Conservation (phyloP, 2,888 invertebrate species). For the Ennomos erosarius region DNA sequence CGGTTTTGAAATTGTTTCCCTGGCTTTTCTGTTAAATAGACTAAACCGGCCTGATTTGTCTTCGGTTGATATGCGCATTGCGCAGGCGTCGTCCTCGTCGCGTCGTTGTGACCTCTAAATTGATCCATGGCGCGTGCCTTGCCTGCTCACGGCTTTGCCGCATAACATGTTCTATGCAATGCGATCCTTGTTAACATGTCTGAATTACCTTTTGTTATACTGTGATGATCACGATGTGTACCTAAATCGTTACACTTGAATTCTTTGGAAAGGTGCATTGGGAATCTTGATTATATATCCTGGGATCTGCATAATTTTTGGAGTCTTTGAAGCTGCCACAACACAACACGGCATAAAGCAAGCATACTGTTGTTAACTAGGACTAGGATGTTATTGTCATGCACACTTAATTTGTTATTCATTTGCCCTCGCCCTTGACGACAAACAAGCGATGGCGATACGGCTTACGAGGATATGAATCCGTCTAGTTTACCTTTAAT, state of each 20-base stretch:
- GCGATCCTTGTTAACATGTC: conserved; percentile 45
- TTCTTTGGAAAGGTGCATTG: too few species aligned
- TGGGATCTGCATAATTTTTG: background rate
- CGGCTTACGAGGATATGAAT: conserved; percentile 55
- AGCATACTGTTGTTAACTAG: conserved; percentile 9
- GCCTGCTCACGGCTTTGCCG: conserved; percentile 62
- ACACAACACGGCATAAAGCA: too few species aligned
- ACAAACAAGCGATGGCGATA: conserved; percentile 48
- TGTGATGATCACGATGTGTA: background rate
- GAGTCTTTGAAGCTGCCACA: background rate
- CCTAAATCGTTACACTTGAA: too few species aligned
- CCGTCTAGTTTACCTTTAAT: conserved; percentile 40
- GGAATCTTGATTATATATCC: too few species aligned
- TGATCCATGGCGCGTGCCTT: conserved; percentile 70
- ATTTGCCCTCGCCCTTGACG: conserved; percentile 62
- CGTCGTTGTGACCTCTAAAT: conserved; percentile 53
- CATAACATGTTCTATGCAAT: conserved; percentile 61
- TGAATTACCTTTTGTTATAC: conserved; percentile 20
- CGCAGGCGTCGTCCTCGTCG: conserved; percentile 43
- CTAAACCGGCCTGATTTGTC: conserved; percentile 36
- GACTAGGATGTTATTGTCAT: conserved; percentile 23
- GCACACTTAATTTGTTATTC: conserved; percentile 37
- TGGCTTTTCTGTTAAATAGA: conserved; percentile 20
- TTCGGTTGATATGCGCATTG: conserved; percentile 43
- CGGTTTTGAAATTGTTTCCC: conserved; percentile 11